Base-by-base conservation (phyloP, 2,888 invertebrate species). In the Silvanus unidentatus region DNA sequence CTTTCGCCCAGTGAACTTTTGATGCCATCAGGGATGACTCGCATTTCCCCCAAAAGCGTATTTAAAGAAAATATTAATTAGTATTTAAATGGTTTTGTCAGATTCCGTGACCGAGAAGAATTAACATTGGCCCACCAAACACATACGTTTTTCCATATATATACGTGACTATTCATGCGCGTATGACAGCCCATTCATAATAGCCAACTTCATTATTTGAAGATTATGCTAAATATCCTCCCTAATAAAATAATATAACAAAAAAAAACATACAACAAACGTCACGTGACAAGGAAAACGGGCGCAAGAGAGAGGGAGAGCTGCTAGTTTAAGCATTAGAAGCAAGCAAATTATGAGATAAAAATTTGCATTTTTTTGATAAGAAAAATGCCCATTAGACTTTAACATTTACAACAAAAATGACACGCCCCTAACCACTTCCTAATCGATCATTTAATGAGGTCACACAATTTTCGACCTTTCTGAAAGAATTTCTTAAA, bases 161-260 rank as follows among this genome's bases (percentile, higher is more conserved):
- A 22, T 30, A 22, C 44, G 36, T 52, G 52, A 53, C 54, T 57
- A 56, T 59, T 59, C 60, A 62, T 62, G 60, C 58, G 52, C 53
- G 49, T 58, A 59, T 64, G 67, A 64, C 65, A 64, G 64, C 60
- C 61, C 63, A 66, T 67, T 66, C 64, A 66, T 66, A 67, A 67
- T 61, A 52, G 56, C 57, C n/a, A 52, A 63, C 62, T 66, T 64
- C 63, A 61, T 66, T 66, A 66, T 65, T 63, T 57, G 63, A 62
- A 64, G 64, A 65, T 64, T 65, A 66, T 66, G 64, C 58, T 63
- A 65, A 65, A 62, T 62, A 62, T 58, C 54, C 44, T 45, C 46
- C 54, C 62, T 63, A 59, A 52, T 60, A 58, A 53, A 61, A 57
- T 61, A 62, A 58, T 58, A 22, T 22, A 5, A 22, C 22, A 8